A percentile compares a stretch with the other conserved stretches of the same genome.
Evolutionary conservation across 1,140 invertebrate species (phyloP).

Genomic region (Sipha flava): DNA sequence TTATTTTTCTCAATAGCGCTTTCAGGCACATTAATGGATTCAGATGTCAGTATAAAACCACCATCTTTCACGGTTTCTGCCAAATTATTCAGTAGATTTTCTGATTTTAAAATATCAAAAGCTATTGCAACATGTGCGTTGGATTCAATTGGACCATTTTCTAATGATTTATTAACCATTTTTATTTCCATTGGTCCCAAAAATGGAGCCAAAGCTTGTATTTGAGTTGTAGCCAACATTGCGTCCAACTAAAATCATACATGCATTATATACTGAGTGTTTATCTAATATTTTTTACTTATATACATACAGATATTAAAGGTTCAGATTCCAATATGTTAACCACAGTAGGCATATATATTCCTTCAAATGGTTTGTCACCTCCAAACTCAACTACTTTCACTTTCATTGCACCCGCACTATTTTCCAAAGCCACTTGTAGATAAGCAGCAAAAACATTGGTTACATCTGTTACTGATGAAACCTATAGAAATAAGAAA

Average conservation of each 20-base stretch:
- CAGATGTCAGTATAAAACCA: slow-evolving; percentile 64
- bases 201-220: slow-evolving; percentile 45
- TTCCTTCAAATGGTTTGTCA: slow-evolving; percentile 53
- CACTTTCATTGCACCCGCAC: slow-evolving; percentile 57
- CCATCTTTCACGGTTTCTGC: slow-evolving; percentile 54
- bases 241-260: slow-evolving; percentile 42
- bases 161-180: slow-evolving; percentile 49
- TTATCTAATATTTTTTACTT: not conserved
- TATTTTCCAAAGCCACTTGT: slow-evolving; percentile 73
- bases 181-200: slow-evolving; percentile 52
- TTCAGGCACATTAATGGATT: slow-evolving; percentile 51
- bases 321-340: slow-evolving; percentile 59
- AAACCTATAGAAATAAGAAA: not conserved
- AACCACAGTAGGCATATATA: slow-evolving; percentile 51
- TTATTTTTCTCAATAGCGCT: slow-evolving; percentile 45
- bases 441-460: slow-evolving; percentile 57
- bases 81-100: slow-evolving; percentile 49
- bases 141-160: slow-evolving; percentile 48
- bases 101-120: slow-evolving; percentile 48
- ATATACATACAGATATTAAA: slow-evolving; percentile 48
- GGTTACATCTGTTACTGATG: slow-evolving; percentile 17
- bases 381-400: slow-evolving; percentile 67
- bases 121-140: slow-evolving; percentile 58
- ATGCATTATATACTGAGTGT: not conserved
- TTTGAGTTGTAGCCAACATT: slow-evolving; percentile 41